Evolutionary conservation across 2,113 vertebrate genomes (phyloP).

Genomic region (Chunga burmeisteri): DNA sequence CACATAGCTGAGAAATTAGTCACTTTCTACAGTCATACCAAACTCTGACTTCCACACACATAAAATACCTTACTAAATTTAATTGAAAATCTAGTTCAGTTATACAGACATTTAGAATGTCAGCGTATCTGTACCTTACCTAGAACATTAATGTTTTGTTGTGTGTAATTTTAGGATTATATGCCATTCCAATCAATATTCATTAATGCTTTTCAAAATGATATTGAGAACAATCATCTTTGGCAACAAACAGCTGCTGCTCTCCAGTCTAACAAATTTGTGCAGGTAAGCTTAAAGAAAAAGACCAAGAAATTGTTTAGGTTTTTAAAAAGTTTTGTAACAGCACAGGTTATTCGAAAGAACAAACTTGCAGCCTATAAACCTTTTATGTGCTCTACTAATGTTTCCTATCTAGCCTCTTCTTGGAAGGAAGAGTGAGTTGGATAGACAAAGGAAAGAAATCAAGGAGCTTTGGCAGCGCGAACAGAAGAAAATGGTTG

Average conservation of each 20-base stretch:
- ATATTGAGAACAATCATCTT: constrained; percentile 87
- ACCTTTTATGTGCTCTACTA: background rate
- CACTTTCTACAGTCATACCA: background rate
- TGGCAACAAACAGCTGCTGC: constrained; percentile 87
- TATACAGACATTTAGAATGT: background rate
- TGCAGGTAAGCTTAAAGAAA: constrained; percentile 82
- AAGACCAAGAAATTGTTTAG: background rate
- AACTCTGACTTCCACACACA: background rate
- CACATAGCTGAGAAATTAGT: background rate
- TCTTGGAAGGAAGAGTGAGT: constrained; percentile 88
- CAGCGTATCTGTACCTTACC: background rate
- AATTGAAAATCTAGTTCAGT: background rate
- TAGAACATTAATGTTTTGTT: background rate
- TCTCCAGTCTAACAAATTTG: constrained; percentile 94
- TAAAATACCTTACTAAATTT: background rate
- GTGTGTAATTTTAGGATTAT: constrained; percentile 80
- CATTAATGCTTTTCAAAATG: constrained; percentile 87
- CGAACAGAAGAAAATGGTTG: constrained; percentile 94
- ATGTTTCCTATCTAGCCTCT: constrained; percentile 82
- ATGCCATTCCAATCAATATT: constrained; percentile 95
- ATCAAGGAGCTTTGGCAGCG: constrained; percentile 98
- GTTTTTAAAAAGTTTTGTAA: background rate
- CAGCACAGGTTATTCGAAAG: background rate
- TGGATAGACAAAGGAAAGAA: constrained; percentile 95
- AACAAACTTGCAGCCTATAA: background rate